Conservation (phyloP, 2,113 vertebrate species). For the Falcunculus frontatus region DNA sequence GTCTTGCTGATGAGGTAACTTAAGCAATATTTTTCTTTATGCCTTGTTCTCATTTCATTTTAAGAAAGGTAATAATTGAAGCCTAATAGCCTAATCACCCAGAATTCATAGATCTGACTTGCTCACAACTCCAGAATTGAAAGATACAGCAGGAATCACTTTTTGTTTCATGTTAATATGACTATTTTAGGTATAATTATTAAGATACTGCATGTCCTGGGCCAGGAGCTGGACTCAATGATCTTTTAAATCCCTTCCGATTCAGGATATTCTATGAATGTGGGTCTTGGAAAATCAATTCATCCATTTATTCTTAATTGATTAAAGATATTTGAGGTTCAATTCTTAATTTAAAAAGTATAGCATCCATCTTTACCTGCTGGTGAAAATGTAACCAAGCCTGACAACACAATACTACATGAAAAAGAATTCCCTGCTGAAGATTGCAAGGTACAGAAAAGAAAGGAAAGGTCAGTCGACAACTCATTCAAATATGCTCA, state of each 20-base stretch:
- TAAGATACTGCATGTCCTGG: not conserved
- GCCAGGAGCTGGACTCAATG: not conserved
- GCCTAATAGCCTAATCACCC: not conserved
- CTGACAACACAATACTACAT: not conserved
- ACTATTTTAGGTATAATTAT: not conserved
- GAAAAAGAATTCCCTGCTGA: not conserved
- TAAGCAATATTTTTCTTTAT: not conserved
- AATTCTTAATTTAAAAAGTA: not conserved
- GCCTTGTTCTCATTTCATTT: not conserved
- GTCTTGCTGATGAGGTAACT: not conserved
- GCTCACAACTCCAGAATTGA: not conserved
- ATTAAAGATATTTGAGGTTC: not conserved
- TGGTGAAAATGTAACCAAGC: not conserved
- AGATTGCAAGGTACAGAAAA: not conserved
- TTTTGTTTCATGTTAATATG: not conserved
- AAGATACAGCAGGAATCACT: not conserved
- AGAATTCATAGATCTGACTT: not conserved
- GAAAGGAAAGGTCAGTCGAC: not conserved
- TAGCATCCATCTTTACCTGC: not conserved
- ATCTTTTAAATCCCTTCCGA: not conserved
- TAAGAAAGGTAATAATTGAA: not conserved
- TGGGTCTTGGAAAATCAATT: not conserved
- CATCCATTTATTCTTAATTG: not conserved
- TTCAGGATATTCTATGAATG: not conserved
- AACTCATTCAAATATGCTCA: not conserved